phyloP scores from a whole-genome alignment of 2,797 vertebrate species.

The Anguilla pacifica region DNA sequence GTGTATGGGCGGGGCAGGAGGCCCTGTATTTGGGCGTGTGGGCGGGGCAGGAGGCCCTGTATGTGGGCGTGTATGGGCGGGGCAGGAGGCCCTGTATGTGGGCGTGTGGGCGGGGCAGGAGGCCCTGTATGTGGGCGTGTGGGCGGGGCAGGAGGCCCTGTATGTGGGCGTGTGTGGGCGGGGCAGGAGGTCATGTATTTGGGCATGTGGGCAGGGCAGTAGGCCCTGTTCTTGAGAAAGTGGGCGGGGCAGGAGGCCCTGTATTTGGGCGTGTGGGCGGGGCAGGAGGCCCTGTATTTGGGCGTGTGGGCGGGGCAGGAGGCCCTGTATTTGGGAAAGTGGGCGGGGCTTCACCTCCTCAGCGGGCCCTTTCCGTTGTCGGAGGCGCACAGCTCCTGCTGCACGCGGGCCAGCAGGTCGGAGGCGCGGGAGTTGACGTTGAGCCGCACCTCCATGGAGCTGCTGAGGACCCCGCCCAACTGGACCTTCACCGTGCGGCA shows the following conservation, averaged over 20 bases:
- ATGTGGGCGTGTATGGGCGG: too few relatives aligned
- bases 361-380: constrained; percentile 72
- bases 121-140: too few relatives aligned
- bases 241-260: too few relatives aligned
- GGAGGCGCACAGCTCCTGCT: constrained; percentile 66
- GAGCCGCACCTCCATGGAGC: constrained; percentile 77
- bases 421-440: constrained; percentile 72
- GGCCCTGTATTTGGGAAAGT: too few relatives aligned
- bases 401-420: constrained; percentile 80
- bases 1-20: not conserved
- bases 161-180: not conserved
- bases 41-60: too few relatives aligned
- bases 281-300: too few relatives aligned
- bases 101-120: too few relatives aligned
- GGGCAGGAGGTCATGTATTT: too few relatives aligned
- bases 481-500: constrained; percentile 81
- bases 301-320: too few relatives aligned
- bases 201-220: not conserved
- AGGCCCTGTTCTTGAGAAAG: not conserved
- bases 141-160: too few relatives aligned
- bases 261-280: too few relatives aligned
- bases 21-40: not conserved
- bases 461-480: constrained; percentile 70
- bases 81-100: too few relatives aligned
- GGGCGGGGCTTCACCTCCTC: constrained; percentile 53